Conservation (phyloP, 2,113 vertebrate species). For the Toxotes jaculatrix region DNA sequence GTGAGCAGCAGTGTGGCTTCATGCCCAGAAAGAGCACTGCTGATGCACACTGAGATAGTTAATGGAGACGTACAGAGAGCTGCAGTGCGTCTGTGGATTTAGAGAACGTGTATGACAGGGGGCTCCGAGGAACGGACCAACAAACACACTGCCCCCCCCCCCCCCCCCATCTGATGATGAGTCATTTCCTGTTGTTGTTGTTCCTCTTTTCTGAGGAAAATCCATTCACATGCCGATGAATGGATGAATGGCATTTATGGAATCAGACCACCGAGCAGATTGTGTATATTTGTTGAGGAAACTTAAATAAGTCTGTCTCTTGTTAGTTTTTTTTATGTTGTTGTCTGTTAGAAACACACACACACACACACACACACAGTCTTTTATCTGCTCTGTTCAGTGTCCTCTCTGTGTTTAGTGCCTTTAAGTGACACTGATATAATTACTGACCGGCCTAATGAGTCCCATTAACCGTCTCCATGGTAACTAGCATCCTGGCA, state of each 20-base stretch:
- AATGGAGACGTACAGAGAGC: too few relatives aligned
- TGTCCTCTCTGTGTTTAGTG: slow-evolving; percentile 14
- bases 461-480: not conserved
- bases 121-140: too few relatives aligned
- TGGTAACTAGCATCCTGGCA: slow-evolving; percentile 1
- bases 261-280: not conserved
- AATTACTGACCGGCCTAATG: slow-evolving; percentile 15
- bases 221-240: not conserved
- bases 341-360: not conserved
- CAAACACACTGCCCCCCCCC: not conserved
- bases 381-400: slow-evolving; percentile 6
- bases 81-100: too few relatives aligned
- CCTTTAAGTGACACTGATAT: slow-evolving; percentile 39
- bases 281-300: not conserved
- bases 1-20: too few relatives aligned
- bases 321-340: not conserved
- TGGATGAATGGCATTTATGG: not conserved
- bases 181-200: slow-evolving; percentile 21
- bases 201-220: not conserved
- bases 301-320: not conserved
- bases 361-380: not conserved
- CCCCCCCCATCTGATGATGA: slow-evolving; percentile 5
- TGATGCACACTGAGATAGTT: too few relatives aligned
- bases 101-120: too few relatives aligned
- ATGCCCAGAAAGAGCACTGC: too few relatives aligned